These are phyloP conservation scores for Bostrychus sinensis DNA, from an alignment of 2,113 vertebrate species.

Conservation along the genomic window DNA sequence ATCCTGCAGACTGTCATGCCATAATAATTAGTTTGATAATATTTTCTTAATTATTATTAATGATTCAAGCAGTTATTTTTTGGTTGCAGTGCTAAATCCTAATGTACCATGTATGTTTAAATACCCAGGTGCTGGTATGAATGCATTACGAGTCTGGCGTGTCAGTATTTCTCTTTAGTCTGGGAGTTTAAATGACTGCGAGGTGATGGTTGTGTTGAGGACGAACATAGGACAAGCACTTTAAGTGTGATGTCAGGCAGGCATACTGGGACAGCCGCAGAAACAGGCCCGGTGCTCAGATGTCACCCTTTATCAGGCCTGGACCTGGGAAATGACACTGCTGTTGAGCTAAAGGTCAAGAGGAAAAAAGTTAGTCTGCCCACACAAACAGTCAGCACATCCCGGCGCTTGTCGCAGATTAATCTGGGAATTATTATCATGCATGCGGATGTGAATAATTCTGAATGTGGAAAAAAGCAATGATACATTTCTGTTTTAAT, in stretches of 20 bases:
- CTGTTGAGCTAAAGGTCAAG: slow-evolving; percentile 69
- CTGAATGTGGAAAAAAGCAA: slow-evolving; percentile 65
- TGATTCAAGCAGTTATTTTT: too few relatives aligned
- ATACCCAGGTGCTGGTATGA: not conserved
- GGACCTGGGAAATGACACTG: slow-evolving; percentile 47
- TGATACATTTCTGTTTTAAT: slow-evolving; percentile 77
- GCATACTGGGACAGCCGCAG: slow-evolving; percentile 31
- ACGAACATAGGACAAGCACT: slow-evolving; percentile 27
- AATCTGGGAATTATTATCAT: slow-evolving; percentile 79
- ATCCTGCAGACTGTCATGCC: too few relatives aligned
- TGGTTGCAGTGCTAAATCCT: too few relatives aligned
- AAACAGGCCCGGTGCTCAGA: slow-evolving; percentile 21
- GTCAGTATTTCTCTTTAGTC: not conserved
- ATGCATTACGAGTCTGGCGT: not conserved
- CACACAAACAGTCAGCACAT: slow-evolving; percentile 17
- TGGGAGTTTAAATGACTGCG: not conserved
- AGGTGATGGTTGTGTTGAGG: slow-evolving; percentile 6
- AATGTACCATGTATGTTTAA: too few relatives aligned
- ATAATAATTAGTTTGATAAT: too few relatives aligned
- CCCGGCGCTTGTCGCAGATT: slow-evolving; percentile 55
- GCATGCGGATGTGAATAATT: slow-evolving; percentile 76
- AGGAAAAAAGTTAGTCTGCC: slow-evolving; percentile 24
- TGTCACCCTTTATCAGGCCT: slow-evolving; percentile 47
- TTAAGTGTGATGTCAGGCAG: slow-evolving; percentile 35
- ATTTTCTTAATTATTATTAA: too few relatives aligned